Evolutionary conservation across 2,888 invertebrate genomes (phyloP), one percentile per base, ranked within the genome.

Genomic region (Bibio marci): DNA sequence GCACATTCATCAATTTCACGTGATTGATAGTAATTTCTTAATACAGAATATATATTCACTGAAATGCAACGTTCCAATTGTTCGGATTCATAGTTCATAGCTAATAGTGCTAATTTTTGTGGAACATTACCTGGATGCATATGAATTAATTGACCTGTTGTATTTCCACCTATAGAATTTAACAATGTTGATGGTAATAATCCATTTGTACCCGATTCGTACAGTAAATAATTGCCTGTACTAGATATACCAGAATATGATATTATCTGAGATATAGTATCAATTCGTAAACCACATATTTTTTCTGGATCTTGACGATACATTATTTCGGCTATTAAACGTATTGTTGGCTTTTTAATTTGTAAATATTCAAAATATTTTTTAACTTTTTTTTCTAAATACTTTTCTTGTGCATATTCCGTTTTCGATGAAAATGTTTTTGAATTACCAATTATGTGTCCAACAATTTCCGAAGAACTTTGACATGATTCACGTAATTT

Each of bases 331-430:
- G 80, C 67, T 33, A 97, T 60, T n/a, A 85, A 63, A 34, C 87
- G 67, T 41, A 94, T 69, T 28, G 76, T 83, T 1, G 95, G 92
- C 53, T 70, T 75, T 5, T 80, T 64, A 35, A 95, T 70, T 47
- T 78, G 77, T 13, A 91, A 64, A 52, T 76, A 81, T 52, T 83
- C 83, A 54, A 77, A 82, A 62, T 92, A 95, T 62, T 95, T 95
- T 50, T 80, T 82, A 51, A 87, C 85, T 58, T 98, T 98, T 57
- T 95, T 95, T 50, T 80, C 82, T 32, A 95, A 68, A 58, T 95
- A 97, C 58, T 95, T 95, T 49, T 87, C 86, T 58, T 95, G 86
- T 0, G 85, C 81, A 58, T 79, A 95, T 52, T 83, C 87, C 0
- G 92, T 95, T 67, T 94, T 94, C 40, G 73, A 69, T 28, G 73